Evolutionary conservation across 1,140 invertebrate genomes (phyloP), one percentile per base, ranked within the genome.

Genomic region (Aphelenchoides avenae): DNA sequence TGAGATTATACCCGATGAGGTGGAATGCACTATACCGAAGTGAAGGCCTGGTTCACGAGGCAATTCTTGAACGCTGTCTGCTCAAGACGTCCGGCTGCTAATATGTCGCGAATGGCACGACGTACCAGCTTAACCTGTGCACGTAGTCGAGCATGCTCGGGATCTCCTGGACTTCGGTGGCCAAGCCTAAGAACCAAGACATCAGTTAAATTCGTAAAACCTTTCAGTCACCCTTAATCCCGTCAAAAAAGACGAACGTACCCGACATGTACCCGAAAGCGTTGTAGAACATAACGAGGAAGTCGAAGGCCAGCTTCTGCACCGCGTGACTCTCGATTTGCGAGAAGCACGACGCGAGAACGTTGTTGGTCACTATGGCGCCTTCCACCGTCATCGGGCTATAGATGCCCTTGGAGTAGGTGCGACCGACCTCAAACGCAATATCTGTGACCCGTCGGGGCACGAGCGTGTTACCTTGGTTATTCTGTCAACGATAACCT

Each of bases 311-410:
- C 5, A 70, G 36, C 58, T 68, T 65, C 37, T 64, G 61, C 43
- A 94, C 57, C 7, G 78, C 76, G 66, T 92, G 89, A 78, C 86
- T 88, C 73, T 87, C 83, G 13, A 96, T 82, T 7, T 90, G 80
- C 0, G 92, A 92, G 79, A 96, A 98, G 77, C 92, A 97, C 0
- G 91, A 95, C 1, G 88, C 88, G 1, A 91, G 82, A 3, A 93
- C 85, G 56, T 87, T 86, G 77, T 97, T 86, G 1, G 96, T 88
- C 24, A 97, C 81, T 9, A 97, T 79, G 24, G 87, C 94, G 0
- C 93, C 93, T 7, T 84, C 83, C 15, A 77, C 77, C 0, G 93
- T 98, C 11, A 97, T 80, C 0, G 93, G 93, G 1, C 49, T 52
- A 29, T 60, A 60, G 1, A 91, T 85, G 6, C 92, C 93, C 29